Evolutionary conservation across 23 tunicate species (phyloP).

Genomic region (Styela plicata): DNA sequence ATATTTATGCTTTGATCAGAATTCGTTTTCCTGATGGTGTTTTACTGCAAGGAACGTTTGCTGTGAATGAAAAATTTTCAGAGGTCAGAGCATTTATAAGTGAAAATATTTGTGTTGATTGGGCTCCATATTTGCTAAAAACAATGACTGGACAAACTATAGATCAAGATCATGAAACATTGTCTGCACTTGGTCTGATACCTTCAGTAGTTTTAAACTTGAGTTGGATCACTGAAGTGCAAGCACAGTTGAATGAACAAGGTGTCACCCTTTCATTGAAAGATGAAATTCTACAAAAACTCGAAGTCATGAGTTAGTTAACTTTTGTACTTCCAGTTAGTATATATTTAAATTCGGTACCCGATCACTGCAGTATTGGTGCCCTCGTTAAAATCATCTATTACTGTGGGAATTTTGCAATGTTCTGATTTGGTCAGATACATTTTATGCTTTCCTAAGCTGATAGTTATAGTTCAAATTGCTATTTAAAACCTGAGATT

Average conservation of each 20-base stretch:
- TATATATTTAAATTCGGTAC: no score
- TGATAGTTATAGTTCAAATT: no score
- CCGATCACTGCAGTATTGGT: no score
- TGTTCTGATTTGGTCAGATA: no score
- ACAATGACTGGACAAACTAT: slow-evolving; percentile 37
- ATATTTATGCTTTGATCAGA: slow-evolving; percentile 44
- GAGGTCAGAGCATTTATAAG: slow-evolving; percentile 53
- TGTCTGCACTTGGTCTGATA: slow-evolving; percentile 32
- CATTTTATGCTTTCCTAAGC: no score
- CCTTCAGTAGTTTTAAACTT: slow-evolving; percentile 65
- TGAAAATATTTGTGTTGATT: slow-evolving; percentile 35
- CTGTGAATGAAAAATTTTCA: slow-evolving; percentile 43
- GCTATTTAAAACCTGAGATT: no score
- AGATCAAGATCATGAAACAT: slow-evolving; percentile 40
- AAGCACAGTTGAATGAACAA: slow-evolving; percentile 51
- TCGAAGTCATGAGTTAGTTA: no score
- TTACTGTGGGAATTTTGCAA: no score
- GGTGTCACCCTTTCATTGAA: slow-evolving; percentile 35
- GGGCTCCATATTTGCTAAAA: slow-evolving; percentile 54
- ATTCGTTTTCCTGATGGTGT: slow-evolving; percentile 67
- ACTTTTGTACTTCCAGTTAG: no score
- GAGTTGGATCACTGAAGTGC: slow-evolving; percentile 60
- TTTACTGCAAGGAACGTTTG: slow-evolving; percentile 79
- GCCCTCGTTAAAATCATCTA: no score
- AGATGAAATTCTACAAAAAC: slow-evolving; percentile 5